phyloP scores from a whole-genome alignment of 2,113 vertebrate species.

The Gymnobelideus leadbeateri region DNA sequence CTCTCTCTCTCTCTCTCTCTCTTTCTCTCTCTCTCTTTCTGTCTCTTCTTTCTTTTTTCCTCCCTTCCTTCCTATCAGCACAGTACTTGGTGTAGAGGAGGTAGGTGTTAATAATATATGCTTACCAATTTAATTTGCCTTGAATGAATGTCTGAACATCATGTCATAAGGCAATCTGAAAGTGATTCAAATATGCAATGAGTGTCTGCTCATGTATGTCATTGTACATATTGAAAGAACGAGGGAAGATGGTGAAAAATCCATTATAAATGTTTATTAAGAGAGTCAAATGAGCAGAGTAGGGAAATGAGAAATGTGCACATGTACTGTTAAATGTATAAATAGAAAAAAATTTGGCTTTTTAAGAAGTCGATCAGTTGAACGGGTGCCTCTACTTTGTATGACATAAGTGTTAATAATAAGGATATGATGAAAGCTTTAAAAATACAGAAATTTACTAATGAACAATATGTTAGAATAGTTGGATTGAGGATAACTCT shows the following conservation, averaged over 20 bases:
- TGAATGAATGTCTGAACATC: neutral
- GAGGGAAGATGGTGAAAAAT: neutral
- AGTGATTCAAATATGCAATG: neutral
- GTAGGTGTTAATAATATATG: neutral
- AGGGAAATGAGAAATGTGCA: neutral
- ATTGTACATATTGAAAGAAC: neutral
- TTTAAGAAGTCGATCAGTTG: neutral
- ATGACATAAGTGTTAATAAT: neutral
- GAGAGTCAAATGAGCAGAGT: neutral
- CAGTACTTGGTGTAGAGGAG: neutral
- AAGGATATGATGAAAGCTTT: neutral
- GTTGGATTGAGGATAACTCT: neutral
- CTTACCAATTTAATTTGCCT: neutral
- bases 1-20: neutral
- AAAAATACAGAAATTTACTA: neutral
- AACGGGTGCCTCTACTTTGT: neutral
- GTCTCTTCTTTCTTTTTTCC: rapidly evolving
- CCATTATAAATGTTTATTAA: neutral
- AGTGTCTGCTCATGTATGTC: neutral
- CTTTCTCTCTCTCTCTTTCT: no score
- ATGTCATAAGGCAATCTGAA: neutral
- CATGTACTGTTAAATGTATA: neutral
- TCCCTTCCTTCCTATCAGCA: neutral
- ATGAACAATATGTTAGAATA: neutral
- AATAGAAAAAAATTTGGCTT: neutral